phyloP scores from a whole-genome alignment of 2,113 vertebrate genomes.

The Vulpes vulpes region DNA sequence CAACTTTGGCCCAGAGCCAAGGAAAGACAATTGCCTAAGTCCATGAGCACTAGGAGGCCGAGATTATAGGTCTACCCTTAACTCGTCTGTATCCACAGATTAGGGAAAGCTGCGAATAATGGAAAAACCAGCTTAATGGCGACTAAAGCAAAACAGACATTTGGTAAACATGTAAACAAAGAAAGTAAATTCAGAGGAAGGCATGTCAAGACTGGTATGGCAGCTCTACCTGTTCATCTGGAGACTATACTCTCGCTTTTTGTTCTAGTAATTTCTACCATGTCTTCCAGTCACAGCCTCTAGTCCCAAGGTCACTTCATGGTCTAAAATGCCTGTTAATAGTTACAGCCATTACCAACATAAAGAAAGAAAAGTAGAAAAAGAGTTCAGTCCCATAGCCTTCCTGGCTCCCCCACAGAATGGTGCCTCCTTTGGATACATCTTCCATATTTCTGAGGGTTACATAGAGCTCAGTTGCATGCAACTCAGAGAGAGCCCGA shows the following conservation, averaged over 20 bases:
- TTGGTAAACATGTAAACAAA: not conserved
- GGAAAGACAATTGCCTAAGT: not conserved
- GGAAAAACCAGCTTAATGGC: not conserved
- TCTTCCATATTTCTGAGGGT: not conserved
- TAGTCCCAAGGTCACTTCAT: not conserved
- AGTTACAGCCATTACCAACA: not conserved
- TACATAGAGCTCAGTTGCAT: not conserved
- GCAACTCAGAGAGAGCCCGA: not conserved
- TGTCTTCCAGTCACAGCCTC: not conserved
- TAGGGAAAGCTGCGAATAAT: not conserved
- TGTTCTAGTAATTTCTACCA: not conserved
- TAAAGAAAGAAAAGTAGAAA: not conserved
- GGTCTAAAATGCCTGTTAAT: not conserved
- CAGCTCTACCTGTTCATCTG: not conserved
- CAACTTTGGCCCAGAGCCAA: not conserved
- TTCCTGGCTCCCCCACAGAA: not conserved
- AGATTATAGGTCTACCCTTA: not conserved
- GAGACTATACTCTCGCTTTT: not conserved
- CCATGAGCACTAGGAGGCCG: not conserved
- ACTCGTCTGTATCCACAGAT: not conserved
- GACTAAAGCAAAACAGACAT: not conserved
- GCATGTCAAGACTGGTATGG: not conserved
- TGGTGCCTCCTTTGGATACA: not conserved
- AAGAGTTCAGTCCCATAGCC: not conserved
- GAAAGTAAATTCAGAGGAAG: not conserved